Evolutionary conservation across 2,888 invertebrate species (phyloP).

Genomic region (Tenthredo amoena): DNA sequence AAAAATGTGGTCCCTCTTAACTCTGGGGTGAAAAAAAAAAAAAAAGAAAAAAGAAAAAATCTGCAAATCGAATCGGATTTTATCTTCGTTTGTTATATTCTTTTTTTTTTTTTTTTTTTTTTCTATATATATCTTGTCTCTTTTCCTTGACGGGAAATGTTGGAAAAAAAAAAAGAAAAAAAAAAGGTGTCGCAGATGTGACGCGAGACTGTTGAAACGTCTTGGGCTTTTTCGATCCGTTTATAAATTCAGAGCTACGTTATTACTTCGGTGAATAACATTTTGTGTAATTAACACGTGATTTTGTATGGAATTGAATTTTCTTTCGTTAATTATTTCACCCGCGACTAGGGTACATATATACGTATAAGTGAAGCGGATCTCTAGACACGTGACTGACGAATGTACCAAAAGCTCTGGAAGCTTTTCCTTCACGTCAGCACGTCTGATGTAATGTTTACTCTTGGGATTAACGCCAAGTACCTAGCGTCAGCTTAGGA

Average conservation of each 20-base stretch:
- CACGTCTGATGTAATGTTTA: conserved; percentile 35
- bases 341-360: not conserved
- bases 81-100: not conserved
- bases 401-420: conserved; percentile 41
- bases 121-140: not conserved
- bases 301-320: not conserved
- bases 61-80: not conserved
- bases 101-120: not conserved
- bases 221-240: not conserved
- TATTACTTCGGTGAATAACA: not conserved
- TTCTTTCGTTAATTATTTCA: not conserved
- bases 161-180: not conserved
- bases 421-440: conserved; percentile 38
- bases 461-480: conserved; percentile 40
- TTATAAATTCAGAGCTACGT: not conserved
- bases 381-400: conserved; percentile 20
- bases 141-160: not conserved
- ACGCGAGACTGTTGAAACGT: too few relatives aligned
- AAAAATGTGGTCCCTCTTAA: too few relatives aligned
- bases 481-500: conserved; percentile 30
- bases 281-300: too few relatives aligned
- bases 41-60: not conserved
- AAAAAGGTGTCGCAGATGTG: not conserved
- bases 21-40: not conserved
- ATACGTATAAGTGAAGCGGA: not conserved